These are phyloP conservation scores for Megaceryle maxima DNA, from an alignment of 2,113 vertebrate genomes.

Conservation along the genomic window DNA sequence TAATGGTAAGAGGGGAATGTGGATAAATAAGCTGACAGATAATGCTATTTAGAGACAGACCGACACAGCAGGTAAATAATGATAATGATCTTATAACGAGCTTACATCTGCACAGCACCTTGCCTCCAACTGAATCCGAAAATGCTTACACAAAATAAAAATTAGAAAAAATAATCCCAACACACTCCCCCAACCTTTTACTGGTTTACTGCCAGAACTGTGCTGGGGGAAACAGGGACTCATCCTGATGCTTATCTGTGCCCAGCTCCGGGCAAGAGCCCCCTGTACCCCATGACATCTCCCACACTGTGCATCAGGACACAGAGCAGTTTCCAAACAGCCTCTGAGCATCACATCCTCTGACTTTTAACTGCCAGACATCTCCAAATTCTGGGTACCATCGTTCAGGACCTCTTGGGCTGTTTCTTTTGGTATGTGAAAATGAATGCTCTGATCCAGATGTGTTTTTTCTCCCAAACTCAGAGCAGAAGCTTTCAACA, in stretches of 20 bases:
- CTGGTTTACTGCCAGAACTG: background rate
- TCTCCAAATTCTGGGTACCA: background rate
- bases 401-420: background rate
- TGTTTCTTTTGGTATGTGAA: background rate
- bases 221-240: too few species aligned
- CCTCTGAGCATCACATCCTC: rapidly evolving
- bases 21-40: slow-evolving; percentile 25
- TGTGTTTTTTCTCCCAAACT: background rate
- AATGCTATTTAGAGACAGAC: slow-evolving; percentile 22
- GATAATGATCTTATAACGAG: slow-evolving; percentile 63
- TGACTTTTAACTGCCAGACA: background rate
- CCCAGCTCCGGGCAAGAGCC: background rate
- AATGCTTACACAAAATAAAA: background rate
- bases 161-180: background rate
- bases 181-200: background rate
- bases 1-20: background rate
- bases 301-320: rapidly evolving
- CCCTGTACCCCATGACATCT: background rate
- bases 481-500: background rate
- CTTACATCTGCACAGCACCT: slow-evolving; percentile 40
- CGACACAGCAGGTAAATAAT: slow-evolving; percentile 64
- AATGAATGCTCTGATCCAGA: background rate
- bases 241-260: background rate
- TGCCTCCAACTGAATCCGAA: background rate
- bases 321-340: background rate